Base-by-base conservation (phyloP, 30 jellyfish, hydroid and myxozoan species). In the Turritopsis rubra region DNA sequence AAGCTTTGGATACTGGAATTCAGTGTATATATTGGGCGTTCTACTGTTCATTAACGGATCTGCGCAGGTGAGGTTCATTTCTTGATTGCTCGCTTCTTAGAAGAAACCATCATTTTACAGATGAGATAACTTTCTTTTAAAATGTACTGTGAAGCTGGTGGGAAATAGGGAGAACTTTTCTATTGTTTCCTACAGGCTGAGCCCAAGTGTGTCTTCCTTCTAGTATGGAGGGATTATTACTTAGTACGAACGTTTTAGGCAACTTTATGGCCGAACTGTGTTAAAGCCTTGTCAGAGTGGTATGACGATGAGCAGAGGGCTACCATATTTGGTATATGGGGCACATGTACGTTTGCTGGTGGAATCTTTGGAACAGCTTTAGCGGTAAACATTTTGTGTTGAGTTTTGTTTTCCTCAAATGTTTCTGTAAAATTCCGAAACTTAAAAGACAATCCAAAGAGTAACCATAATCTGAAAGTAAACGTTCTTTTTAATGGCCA, bases 311-410 rank as follows among this genome's bases (percentile, higher is more conserved):
- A 84, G 53, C 95, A 92, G 76, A 84, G 96, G 25, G 96, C 98
- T 21, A 92, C 96, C 31, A 85, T 92, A 54, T 92, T 92, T 84
- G 98, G 98, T 7, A 76, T 92, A 21, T 92, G 98, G 98, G 98
- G 98, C 17, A 92, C 98, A 1, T 92, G 98, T 83, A 84, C 95
- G 0, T 92, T 92, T 88, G 98, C 98, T 52, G 98, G 98, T 24
- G 98, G 98, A 65, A 80, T 92, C 16, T 77, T 92, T 30, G 98
- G 98, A 28, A 92, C 98, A 26, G 95, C 95, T 0, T 68, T 92
- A 25, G 98, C 98, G 9, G 98, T 90, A 86, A 52, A 85, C 16
- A n/a, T n/a, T n/a, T n/a, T n/a, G n/a, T 24, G 23, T 80, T 53
- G 7, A 22, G n/a, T 0, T 17, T 31, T 68, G 28, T 1, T 0